These are phyloP conservation scores for Calameuta pallipes DNA, from an alignment of 2,888 invertebrate species.

Conservation along the genomic window DNA sequence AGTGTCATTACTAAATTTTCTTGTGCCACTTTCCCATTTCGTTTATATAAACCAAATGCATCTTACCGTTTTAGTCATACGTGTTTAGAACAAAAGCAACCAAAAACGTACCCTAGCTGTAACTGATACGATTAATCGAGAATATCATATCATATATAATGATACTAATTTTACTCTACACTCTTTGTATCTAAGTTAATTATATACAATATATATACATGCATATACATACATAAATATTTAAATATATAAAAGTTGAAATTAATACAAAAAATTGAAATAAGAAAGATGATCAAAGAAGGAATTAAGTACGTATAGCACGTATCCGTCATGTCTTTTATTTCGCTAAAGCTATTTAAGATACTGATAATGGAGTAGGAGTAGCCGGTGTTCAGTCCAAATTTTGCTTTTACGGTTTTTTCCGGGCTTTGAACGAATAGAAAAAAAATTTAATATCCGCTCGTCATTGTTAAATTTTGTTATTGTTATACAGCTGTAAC, in stretches of 20 bases:
- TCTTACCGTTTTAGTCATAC: slow-evolving; percentile 5
- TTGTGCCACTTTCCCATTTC: not conserved
- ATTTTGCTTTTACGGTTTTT: not conserved
- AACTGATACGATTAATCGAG: slow-evolving; percentile 21
- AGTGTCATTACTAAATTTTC: not conserved
- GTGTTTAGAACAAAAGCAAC: not conserved
- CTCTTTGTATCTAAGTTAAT: slow-evolving; percentile 47
- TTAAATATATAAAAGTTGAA: slow-evolving; percentile 14
- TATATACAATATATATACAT: slow-evolving; percentile 25
- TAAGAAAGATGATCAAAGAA: not conserved
- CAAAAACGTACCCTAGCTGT: slow-evolving; percentile 4
- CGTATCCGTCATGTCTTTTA: not conserved
- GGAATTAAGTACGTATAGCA: not conserved
- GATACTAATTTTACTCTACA: slow-evolving; percentile 43
- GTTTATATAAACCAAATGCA: not conserved
- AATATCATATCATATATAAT: slow-evolving; percentile 28
- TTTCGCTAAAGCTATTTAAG: not conserved
- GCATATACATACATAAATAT: slow-evolving; percentile 18
- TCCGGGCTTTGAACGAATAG: not conserved
- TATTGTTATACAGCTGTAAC: not conserved
- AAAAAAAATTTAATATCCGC: not conserved
- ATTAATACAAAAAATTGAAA: not conserved
- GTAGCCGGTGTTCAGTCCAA: not conserved
- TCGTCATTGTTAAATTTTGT: not conserved
- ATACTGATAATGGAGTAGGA: not conserved